Evolutionary conservation across 2,797 vertebrate genomes (phyloP).

Genomic region (Antennarius maculatus): DNA sequence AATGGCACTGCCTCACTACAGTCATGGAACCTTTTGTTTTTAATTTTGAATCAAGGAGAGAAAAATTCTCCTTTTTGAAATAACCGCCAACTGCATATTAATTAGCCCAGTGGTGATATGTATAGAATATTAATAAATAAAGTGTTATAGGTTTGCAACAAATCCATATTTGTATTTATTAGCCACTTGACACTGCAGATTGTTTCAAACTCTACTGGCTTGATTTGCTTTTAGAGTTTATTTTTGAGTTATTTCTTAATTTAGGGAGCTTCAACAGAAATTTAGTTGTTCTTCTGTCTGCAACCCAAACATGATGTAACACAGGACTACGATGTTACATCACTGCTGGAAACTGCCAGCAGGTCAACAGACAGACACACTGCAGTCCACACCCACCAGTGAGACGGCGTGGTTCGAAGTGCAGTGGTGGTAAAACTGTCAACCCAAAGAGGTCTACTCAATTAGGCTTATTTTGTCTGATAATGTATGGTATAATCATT

Average conservation of each 20-base stretch:
- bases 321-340: conserved; percentile 29
- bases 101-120: conserved; percentile 3
- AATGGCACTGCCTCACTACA: conserved; percentile 82
- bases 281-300: conserved; percentile 5
- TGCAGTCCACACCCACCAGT: conserved; percentile 28
- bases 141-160: conserved; percentile 20
- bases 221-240: conserved; percentile 14
- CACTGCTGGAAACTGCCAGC: conserved; percentile 24
- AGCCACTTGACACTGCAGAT: conserved; percentile 23
- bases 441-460: conserved; percentile 17
- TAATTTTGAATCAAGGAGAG: conserved; percentile 48
- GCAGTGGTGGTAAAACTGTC: conserved; percentile 35
- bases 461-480: conserved; percentile 7
- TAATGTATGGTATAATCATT: conserved; percentile 9
- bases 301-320: conserved; percentile 35
- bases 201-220: conserved; percentile 13
- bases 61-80: conserved; percentile 24
- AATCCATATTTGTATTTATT: conserved; percentile 28
- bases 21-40: conserved; percentile 38
- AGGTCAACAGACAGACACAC: conserved; percentile 35
- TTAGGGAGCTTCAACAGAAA: conserved; percentile 25
- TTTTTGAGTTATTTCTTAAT: conserved; percentile 25
- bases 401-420: conserved; percentile 32
- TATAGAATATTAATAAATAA: conserved; percentile 5
- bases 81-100: conserved; percentile 11